phyloP scores from a whole-genome alignment of 2,113 vertebrate genomes.

The Strigops habroptila region DNA sequence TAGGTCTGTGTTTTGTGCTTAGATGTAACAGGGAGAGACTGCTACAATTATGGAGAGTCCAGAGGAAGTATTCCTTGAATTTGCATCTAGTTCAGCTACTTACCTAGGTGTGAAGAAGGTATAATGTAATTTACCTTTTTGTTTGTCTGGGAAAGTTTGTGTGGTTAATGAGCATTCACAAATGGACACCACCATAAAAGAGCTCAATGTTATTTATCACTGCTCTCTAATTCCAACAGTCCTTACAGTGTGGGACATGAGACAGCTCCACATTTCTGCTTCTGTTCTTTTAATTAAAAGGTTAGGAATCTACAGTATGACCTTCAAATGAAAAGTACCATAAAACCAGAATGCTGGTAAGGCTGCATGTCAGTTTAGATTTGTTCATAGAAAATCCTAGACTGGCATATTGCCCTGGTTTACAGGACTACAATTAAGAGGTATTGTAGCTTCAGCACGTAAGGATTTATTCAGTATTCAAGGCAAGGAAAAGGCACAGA shows the following conservation, averaged over 20 bases:
- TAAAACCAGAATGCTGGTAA: background rate
- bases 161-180: background rate
- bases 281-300: background rate
- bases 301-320: background rate
- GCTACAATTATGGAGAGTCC: background rate
- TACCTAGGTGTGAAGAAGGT: background rate
- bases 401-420: background rate
- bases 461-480: background rate
- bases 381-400: background rate
- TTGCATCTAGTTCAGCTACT: background rate
- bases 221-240: background rate
- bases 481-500: background rate
- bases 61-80: background rate
- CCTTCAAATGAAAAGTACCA: background rate
- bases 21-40: background rate
- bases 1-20: background rate
- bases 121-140: background rate
- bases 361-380: background rate
- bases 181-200: background rate
- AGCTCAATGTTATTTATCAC: background rate
- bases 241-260: background rate
- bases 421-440: background rate
- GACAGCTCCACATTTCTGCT: background rate
- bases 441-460: background rate
- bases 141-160: background rate